These are phyloP conservation scores for Pyrocephalus nanus DNA, from an alignment of 2,797 vertebrate species.

Conservation along the genomic window DNA sequence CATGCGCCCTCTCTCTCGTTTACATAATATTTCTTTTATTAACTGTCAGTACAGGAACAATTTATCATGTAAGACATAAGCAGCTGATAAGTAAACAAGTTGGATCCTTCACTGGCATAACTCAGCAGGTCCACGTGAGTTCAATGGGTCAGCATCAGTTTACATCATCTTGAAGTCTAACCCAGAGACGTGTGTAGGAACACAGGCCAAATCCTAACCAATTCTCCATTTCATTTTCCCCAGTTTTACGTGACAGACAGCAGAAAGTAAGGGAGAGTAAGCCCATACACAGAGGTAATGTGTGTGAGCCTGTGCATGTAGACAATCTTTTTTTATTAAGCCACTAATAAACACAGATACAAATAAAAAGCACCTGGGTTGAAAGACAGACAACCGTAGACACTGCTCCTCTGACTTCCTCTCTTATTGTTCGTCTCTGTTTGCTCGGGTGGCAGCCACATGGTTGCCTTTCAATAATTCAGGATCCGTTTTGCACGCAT, in stretches of 20 bases:
- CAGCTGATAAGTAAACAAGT: slow-evolving; percentile 2
- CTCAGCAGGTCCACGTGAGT: neutral
- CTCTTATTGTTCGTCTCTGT: neutral
- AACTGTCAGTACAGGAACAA: neutral
- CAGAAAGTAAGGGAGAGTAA: neutral
- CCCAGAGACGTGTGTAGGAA: neutral
- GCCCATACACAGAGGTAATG: neutral
- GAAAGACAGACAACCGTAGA: neutral
- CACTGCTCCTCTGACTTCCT: neutral
- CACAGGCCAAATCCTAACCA: neutral
- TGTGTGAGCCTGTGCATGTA: neutral
- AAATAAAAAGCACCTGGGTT: neutral
- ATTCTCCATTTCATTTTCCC: neutral
- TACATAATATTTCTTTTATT: slow-evolving; percentile 36
- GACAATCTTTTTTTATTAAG: neutral
- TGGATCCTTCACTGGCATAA: neutral
- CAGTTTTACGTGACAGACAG: neutral
- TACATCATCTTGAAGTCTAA: neutral
- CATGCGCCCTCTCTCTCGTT: neutral
- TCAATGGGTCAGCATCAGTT: neutral
- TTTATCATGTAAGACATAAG: slow-evolving; percentile 11
- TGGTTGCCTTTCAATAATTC: slow-evolving; percentile 50
- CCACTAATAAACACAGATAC: neutral
- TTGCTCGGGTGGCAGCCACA: neutral
- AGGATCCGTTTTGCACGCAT: neutral